These are phyloP conservation scores for Tangara arthus DNA, from an alignment of 2,797 vertebrate genomes.

Conservation along the genomic window DNA sequence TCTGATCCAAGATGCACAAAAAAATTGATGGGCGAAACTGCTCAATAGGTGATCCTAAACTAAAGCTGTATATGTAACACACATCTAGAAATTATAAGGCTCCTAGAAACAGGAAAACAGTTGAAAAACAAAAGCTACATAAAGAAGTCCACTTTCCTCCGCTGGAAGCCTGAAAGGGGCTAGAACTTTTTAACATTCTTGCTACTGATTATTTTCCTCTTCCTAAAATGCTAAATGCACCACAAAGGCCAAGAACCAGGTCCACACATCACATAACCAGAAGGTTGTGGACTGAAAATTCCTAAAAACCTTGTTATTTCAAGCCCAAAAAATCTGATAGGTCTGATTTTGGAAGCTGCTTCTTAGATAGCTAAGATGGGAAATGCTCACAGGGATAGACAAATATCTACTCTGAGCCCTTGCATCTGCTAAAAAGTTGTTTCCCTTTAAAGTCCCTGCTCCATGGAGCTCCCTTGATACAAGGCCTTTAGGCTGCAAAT, in stretches of 20 bases:
- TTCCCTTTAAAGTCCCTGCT: conserved; percentile 37
- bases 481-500: conserved; percentile 19
- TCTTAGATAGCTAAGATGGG: not conserved
- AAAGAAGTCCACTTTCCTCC: not conserved
- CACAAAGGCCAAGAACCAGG: not conserved
- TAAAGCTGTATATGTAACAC: not conserved
- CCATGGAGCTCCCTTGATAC: not conserved
- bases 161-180: not conserved
- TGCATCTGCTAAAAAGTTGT: conserved; percentile 1
- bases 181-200: not conserved
- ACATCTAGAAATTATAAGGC: not conserved
- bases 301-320: not conserved
- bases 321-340: not conserved
- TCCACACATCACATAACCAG: not conserved
- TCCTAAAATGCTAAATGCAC: not conserved
- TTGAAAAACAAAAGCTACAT: not conserved
- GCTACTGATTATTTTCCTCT: not conserved
- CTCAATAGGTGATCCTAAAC: not conserved
- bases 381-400: not conserved
- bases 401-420: conserved; percentile 29
- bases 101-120: not conserved
- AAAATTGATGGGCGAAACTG: not conserved
- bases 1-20: not conserved
- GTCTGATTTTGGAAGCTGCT: conserved; percentile 8
- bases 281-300: not conserved